phyloP scores from a whole-genome alignment of 1,140 invertebrate species.

The Cydia strobilella region DNA sequence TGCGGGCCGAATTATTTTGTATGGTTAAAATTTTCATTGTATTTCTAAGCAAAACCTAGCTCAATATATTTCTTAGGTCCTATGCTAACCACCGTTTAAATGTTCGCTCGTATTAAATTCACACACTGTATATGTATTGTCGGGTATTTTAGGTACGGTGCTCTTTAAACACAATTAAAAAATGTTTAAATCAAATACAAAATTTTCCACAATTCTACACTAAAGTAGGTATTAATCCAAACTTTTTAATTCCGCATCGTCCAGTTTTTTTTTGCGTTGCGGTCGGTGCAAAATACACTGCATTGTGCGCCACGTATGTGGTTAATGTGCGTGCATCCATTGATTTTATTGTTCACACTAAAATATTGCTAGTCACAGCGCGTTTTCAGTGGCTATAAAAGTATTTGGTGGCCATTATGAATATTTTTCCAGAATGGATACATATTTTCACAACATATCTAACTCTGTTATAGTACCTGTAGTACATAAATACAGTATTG shows the following conservation, averaged over 20 bases:
- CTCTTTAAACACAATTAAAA: too few relatives aligned
- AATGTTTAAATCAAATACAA: background rate
- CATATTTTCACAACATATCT: too few relatives aligned
- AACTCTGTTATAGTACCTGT: too few relatives aligned
- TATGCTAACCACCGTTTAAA: too few relatives aligned
- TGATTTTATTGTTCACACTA: slow-evolving; percentile 47
- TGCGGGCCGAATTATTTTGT: too few relatives aligned
- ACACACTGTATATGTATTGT: too few relatives aligned
- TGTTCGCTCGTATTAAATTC: too few relatives aligned
- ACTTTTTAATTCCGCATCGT: background rate
- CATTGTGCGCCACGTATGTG: slow-evolving; percentile 17
- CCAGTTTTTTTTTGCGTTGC: slow-evolving; percentile 1
- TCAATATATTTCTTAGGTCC: too few relatives aligned
- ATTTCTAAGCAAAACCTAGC: too few relatives aligned
- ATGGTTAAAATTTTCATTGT: too few relatives aligned
- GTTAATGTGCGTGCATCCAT: slow-evolving; percentile 40
- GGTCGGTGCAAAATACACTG: slow-evolving; percentile 2
- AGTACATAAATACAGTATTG: too few relatives aligned
- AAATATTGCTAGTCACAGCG: slow-evolving; percentile 47
- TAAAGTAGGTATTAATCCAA: background rate
- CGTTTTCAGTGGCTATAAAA: slow-evolving; percentile 36
- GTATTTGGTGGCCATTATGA: slow-evolving; percentile 21
- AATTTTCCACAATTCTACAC: background rate
- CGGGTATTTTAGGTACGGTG: too few relatives aligned
- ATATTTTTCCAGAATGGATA: background rate